phyloP scores from a whole-genome alignment of 2,888 invertebrate genomes.

The Yponomeuta malinellus region DNA sequence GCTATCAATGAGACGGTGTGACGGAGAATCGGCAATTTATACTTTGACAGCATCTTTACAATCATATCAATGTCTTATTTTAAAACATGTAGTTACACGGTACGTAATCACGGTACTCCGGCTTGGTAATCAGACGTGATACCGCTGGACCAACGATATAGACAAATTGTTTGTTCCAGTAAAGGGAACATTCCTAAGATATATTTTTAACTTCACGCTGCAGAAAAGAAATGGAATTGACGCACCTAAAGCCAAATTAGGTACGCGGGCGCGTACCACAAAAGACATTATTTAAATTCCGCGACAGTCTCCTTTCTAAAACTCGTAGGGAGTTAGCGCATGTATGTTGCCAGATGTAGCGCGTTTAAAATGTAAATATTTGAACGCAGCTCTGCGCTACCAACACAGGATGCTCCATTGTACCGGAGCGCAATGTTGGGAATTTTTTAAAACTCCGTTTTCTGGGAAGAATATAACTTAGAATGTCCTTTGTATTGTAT shows the following conservation, averaged over 20 bases:
- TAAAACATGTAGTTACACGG: too few relatives aligned
- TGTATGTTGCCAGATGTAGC: not conserved
- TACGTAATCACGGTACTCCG: too few relatives aligned
- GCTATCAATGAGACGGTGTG: too few relatives aligned
- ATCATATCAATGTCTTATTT: too few relatives aligned
- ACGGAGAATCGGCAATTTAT: too few relatives aligned
- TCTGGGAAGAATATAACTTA: not conserved
- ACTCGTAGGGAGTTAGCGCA: not conserved
- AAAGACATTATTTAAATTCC: slow-evolving; percentile 1
- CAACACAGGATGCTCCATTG: slow-evolving; percentile 1
- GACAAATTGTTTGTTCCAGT: too few relatives aligned
- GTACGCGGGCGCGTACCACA: not conserved
- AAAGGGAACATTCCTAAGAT: too few relatives aligned
- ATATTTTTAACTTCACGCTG: too few relatives aligned
- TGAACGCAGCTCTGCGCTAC: not conserved
- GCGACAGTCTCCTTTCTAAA: not conserved
- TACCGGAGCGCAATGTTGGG: not conserved
- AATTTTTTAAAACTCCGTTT: not conserved
- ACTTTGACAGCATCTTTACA: too few relatives aligned
- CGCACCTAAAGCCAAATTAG: not conserved
- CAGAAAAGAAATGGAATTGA: not conserved
- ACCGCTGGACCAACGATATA: too few relatives aligned
- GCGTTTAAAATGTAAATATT: slow-evolving; percentile 2
- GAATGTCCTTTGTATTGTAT: too few relatives aligned
- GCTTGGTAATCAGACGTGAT: too few relatives aligned